Conservation (phyloP, 2,888 invertebrate genomes). For the Pantelozetes paolii region DNA sequence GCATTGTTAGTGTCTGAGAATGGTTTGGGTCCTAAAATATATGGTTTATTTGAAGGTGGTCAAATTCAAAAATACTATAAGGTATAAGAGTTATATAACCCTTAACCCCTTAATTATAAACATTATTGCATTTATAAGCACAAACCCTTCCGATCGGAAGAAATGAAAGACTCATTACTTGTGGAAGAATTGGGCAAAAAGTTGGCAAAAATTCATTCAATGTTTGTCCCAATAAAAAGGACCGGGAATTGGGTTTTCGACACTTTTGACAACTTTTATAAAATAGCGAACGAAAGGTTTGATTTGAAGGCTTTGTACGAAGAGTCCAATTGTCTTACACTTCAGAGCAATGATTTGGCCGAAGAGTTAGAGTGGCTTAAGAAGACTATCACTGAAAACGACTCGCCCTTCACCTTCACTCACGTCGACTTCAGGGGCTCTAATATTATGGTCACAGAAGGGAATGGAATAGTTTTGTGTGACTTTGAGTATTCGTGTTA, state of each 20-base stretch:
- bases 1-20: constrained; percentile 7
- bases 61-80: constrained; percentile 79
- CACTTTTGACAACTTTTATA: neutral
- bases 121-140: constrained; percentile 62
- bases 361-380: constrained; percentile 31
- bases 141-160: constrained; percentile 63
- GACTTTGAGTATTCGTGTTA: constrained; percentile 39
- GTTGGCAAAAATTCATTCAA: constrained; percentile 83
- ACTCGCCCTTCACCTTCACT: constrained; percentile 3
- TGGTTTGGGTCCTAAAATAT: constrained; percentile 77
- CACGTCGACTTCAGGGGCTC: constrained; percentile 36
- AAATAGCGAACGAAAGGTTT: neutral
- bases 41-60: constrained; percentile 92
- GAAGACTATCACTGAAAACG: neutral
- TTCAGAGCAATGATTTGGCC: neutral
- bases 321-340: constrained; percentile 17
- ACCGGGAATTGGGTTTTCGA: constrained; percentile 30
- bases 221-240: constrained; percentile 88
- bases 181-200: constrained; percentile 81
- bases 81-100: neutral
- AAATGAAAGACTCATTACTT: constrained; percentile 70
- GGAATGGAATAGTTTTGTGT: constrained; percentile 54
- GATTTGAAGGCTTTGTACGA: neutral
- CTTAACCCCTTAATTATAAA: too few relatives aligned
- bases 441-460: constrained; percentile 22